Percentiles rank a stretch among this genome's conserved stretches.
phyloP scores from a whole-genome alignment of 2,113 vertebrate genomes.

The Peromyscus californicus region DNA sequence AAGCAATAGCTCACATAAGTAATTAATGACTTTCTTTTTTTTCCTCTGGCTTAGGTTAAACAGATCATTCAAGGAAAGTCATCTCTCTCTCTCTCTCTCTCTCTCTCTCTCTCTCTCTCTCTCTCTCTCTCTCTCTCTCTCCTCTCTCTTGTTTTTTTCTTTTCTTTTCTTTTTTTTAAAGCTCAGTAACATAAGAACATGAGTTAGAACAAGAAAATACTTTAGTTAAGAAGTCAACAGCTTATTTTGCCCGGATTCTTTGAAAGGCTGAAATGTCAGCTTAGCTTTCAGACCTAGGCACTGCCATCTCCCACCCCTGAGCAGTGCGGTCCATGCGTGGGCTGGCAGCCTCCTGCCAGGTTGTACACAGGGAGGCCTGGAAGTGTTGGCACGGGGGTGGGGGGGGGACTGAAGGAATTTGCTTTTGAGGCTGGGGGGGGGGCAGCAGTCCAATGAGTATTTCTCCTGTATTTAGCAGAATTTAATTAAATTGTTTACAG shows the following conservation, averaged over 20 bases:
- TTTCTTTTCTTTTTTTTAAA: conserved; percentile 83
- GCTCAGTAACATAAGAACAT: conserved; percentile 93
- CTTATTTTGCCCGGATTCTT: conserved; percentile 87
- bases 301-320: conserved; percentile 85
- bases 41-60: conserved; percentile 99
- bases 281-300: conserved; percentile 87
- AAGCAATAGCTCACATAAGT: conserved; percentile 99
- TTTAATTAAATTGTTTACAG: conserved; percentile 90
- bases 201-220: conserved; percentile 96
- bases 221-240: conserved; percentile 91
- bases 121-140: conserved; percentile 74
- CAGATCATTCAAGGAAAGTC: conserved; percentile 99
- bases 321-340: conserved; percentile 69
- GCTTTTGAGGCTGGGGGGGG: conserved; percentile 73
- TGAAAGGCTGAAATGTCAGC: conserved; percentile 88
- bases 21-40: conserved; percentile 99
- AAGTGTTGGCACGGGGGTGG: conserved; percentile 18
- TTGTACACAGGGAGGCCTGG: conserved; percentile 51
- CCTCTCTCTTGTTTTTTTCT: conserved; percentile 80
- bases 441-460: conserved; percentile 74
- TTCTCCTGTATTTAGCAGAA: conserved; percentile 88
- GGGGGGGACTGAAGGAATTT: conserved; percentile 81
- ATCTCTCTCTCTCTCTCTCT: conserved; percentile 88
- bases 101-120: conserved; percentile 80
- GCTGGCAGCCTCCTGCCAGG: conserved; percentile 77